phyloP scores from a whole-genome alignment of 1,140 invertebrate species.

The Drosophila bifasciata region DNA sequence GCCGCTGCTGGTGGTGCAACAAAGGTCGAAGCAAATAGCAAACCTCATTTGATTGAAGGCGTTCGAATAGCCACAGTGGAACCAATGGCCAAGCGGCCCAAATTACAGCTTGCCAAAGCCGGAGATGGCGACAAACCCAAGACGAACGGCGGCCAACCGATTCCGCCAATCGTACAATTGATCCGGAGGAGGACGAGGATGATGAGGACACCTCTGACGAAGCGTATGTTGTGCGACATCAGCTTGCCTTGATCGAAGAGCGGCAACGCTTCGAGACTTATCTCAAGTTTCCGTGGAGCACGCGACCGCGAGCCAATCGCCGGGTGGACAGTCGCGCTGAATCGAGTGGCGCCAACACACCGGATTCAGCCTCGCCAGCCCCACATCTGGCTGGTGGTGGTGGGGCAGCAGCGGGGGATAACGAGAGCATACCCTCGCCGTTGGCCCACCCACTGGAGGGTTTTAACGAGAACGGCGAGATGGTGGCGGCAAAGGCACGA shows the following conservation, averaged over 20 bases:
- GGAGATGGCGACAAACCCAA: constrained; percentile 9
- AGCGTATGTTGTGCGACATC: constrained; percentile 88
- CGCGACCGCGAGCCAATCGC: constrained; percentile 86
- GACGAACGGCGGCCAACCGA: constrained; percentile 6
- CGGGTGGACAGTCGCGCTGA: constrained; percentile 89
- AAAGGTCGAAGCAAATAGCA: constrained; percentile 1
- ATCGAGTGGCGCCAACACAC: constrained; percentile 89
- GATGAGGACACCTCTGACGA: constrained; percentile 89
- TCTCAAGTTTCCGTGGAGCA: constrained; percentile 87
- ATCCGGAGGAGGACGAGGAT: constrained; percentile 14
- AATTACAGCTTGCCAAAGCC: constrained; percentile 23
- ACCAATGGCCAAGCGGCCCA: constrained; percentile 51
- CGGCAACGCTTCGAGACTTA: constrained; percentile 91
- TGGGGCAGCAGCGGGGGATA: constrained; percentile 43
- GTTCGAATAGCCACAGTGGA: constrained; percentile 8
- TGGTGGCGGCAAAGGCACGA: constrained; percentile 41
- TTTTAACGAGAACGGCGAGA: constrained; percentile 39
- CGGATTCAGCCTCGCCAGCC: constrained; percentile 86
- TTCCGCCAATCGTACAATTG: too few relatives aligned
- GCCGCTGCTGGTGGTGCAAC: constrained; percentile 1
- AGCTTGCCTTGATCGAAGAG: constrained; percentile 91
- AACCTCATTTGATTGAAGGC: too few relatives aligned
- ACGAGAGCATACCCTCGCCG: constrained; percentile 86
- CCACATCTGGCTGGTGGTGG: constrained; percentile 42
- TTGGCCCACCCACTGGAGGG: constrained; percentile 84